Evolutionary conservation across 2,797 vertebrate genomes (phyloP), one percentile per base, ranked within the genome.

Genomic region (Microchirus variegatus): DNA sequence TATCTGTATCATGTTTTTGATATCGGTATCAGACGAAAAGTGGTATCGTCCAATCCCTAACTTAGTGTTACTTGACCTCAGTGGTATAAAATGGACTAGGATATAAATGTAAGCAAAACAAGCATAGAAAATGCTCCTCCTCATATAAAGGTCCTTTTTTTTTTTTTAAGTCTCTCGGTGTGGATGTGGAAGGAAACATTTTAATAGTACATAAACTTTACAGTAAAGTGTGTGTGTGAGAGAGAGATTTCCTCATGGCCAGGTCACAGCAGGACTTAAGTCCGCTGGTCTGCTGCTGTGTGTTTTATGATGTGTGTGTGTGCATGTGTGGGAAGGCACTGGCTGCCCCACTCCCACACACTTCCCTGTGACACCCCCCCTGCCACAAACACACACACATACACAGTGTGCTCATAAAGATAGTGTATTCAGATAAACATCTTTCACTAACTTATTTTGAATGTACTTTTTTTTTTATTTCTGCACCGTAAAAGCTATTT

Each of bases 311-410:
- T 35, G 16, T 46, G 55, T 35, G 16, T 46, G 55, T 65, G 53
- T 59, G 44, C 41, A 43, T 67, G 59, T 80, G 80, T 85, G 80
- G 70, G 84, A 86, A 84, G 75, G 18, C 59, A 52, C 2, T 53
- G 26, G 67, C 48, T 48, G 62, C 8, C 63, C 51, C 66, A 70
- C 81, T 82, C 81, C 69, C 74, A 83, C 73, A 82, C 75, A 67
- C 45, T 59, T 72, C 70, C 59, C 62, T 18, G 41, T 58, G 50
- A 41, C 51, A 59, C 57, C 59, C 49, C 48, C 53, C 44, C 19
- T 22, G 41, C 54, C 26, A 54, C 17, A 13, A 53, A 57, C 26
- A 54, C 17, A 13, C 52, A 36, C 57, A 36, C 35, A 63, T 43
- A 68, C 56, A 56, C 51, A 41, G 47, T 44, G 5, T 35, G 41